A percentile compares a stretch with the other conserved stretches of the same genome.
phyloP scores from a whole-genome alignment of 2,797 vertebrate species.

The Potorous gilbertii region DNA sequence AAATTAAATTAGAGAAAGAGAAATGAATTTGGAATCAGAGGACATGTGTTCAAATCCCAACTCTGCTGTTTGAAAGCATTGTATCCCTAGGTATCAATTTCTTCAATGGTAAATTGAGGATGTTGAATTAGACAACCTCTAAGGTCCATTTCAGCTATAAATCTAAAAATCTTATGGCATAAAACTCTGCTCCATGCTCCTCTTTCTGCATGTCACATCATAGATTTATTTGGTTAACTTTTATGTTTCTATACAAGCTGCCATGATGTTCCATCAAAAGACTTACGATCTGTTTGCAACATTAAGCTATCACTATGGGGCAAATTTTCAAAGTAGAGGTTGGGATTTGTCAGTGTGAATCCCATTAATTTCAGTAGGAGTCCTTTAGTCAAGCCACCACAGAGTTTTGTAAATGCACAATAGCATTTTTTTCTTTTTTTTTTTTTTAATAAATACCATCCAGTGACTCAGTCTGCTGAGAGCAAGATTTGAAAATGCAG shows the following conservation, averaged over 20 bases:
- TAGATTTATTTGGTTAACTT: slow-evolving; percentile 69
- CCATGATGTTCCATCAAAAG: slow-evolving; percentile 68
- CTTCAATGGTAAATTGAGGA: not conserved
- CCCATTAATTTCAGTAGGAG: slow-evolving; percentile 66
- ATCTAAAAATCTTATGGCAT: not conserved
- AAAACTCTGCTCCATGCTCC: not conserved
- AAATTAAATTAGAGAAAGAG: not conserved
- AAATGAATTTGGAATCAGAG: not conserved
- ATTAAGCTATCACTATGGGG: slow-evolving; percentile 71
- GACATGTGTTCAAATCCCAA: not conserved
- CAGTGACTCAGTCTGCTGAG: slow-evolving; percentile 48
- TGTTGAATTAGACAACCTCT: not conserved
- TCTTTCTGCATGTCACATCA: slow-evolving; percentile 15
- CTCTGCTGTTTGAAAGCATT: not conserved
- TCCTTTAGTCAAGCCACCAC: slow-evolving; percentile 54
- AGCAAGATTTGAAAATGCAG: slow-evolving; percentile 64
- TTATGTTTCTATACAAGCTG: slow-evolving; percentile 67
- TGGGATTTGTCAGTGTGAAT: slow-evolving; percentile 69
- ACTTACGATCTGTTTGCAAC: slow-evolving; percentile 58
- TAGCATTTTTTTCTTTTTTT: not conserved
- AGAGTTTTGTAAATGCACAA: slow-evolving; percentile 54
- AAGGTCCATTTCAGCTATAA: not conserved
- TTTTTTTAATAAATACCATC: slow-evolving; percentile 63
- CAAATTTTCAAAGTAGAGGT: slow-evolving; percentile 72
- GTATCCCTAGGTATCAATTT: not conserved